Base-by-base conservation (phyloP, 1,140 invertebrate species). In the Drosophila subpulchrella region DNA sequence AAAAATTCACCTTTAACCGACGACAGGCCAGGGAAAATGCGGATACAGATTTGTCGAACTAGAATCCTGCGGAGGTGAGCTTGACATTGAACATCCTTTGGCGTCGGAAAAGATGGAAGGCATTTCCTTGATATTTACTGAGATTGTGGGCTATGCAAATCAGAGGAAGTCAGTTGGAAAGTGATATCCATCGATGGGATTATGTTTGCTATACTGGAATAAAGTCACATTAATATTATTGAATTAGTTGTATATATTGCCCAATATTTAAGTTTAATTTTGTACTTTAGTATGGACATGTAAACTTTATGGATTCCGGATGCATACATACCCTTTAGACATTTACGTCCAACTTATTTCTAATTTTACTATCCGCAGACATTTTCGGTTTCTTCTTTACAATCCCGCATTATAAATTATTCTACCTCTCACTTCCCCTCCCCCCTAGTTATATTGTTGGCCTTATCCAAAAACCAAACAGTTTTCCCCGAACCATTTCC, bases 21-120 rank as follows among this genome's bases (percentile, higher is more conserved):
- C 75, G 72, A 68, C 71, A 75, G 62, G 71, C 54, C 54, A 67
- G 36, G 54, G 30, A 57, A 67, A 50, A 60, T 59, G 42, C 27
- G 38, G 24, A 17, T 27, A 42, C 51, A 50, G 56, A 48, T 56
- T 57, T 41, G 34, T 56, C 30, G 27, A 10, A 8, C 48, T 15
- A 39, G 34, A 67, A 68, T 30, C 42, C 42, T 27, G 34, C 36
- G 20, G 41, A 70, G 67, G 63, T 57, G 67, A 57, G 30, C 20
- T n/a, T 32, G 36, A 30, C 38, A 32, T 27, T 10, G 32, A 54
- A 44, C 38, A 27, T 17, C 27, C 6, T n/a, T 27, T 11, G 15
- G 11, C 5, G 2, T 6, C 42, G 32, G 8, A 30, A 17, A 42
- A 27, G 15, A 41, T 57, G 41, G 27, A 13, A 56, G 38, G 11